A percentile compares a stretch with the other conserved stretches of the same genome.
These are phyloP conservation scores for Calcarius lapponicus DNA, from an alignment of 2,797 vertebrate genomes.

Conservation along the genomic window DNA sequence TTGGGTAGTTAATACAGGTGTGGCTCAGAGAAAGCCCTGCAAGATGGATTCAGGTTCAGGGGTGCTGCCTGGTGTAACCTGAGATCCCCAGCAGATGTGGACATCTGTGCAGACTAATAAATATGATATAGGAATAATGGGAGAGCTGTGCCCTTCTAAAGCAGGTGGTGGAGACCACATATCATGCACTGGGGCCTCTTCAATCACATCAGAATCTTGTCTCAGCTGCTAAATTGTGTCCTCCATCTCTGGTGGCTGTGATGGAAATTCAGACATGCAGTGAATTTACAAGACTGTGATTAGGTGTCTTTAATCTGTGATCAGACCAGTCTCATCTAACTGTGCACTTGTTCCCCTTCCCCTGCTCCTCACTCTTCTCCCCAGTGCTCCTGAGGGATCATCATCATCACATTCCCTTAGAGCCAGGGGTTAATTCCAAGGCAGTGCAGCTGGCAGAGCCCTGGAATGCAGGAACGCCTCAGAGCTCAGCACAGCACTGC, in stretches of 20 bases:
- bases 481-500: accelerated
- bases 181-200: neutral
- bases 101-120: neutral
- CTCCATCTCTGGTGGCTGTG: neutral
- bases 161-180: neutral
- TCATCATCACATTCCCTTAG: neutral
- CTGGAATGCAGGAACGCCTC: neutral
- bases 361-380: neutral
- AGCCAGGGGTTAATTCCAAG: neutral
- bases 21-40: neutral
- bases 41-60: neutral
- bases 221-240: neutral
- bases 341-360: neutral
- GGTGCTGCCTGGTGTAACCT: neutral
- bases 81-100: neutral
- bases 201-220: neutral
- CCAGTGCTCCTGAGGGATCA: accelerated
- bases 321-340: neutral
- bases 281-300: neutral
- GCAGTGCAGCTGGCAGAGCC: neutral
- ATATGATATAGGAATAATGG: neutral
- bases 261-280: neutral
- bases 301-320: neutral
- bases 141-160: neutral
- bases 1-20: neutral